Base-by-base conservation (phyloP, 2,113 vertebrate species). In the Papio anubis region DNA sequence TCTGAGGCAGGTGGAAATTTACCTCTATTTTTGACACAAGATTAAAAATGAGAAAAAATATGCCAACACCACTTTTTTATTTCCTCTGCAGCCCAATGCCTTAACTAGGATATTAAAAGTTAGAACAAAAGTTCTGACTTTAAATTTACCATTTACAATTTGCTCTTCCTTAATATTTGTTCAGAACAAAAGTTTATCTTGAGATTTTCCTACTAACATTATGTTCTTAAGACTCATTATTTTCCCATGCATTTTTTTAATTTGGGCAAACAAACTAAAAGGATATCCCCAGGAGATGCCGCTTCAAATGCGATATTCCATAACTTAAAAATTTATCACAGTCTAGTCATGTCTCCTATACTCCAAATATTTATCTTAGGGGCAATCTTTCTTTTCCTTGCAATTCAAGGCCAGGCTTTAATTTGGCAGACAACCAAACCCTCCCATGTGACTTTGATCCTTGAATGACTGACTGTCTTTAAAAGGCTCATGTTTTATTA, bases 401-500 rank as follows among this genome's bases (percentile, higher is more conserved):
- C n/a, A 90, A 92, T 68, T 76, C 52, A 27, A 3, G 13, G 13
- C 84, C 45, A 90, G 81, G 6, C 48, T 92, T 90, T 72, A 79
- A 93, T 92, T 94, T 96, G 80, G 68, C 83, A 87, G 84, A 23
- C 30, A 84, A 38, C 45, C 89, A 97, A 92, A 95, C 6, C 9
- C 48, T 97, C 52, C 23, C 50, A 81, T 27, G 57, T 92, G 68
- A 64, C 80, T 94, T 96, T 32, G 38, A 90, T 95, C 21, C 57
- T 40, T 73, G 75, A 96, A 70, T 95, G 96, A 94, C 32, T 79
- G 82, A n/a, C 27, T 90, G n/a, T 17, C 83, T 88, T 97, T 97
- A 82, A 98, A 96, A 96, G n/a, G 32, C n/a, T 94, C 45, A 73
- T 94, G 84, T 92, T 97, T 97, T 94, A 97, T 94, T 88, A 76